A percentile compares a stretch with the other conserved stretches of the same genome.
Conservation (phyloP, 2,888 invertebrate genomes). For the Eumerus sabulonum region DNA sequence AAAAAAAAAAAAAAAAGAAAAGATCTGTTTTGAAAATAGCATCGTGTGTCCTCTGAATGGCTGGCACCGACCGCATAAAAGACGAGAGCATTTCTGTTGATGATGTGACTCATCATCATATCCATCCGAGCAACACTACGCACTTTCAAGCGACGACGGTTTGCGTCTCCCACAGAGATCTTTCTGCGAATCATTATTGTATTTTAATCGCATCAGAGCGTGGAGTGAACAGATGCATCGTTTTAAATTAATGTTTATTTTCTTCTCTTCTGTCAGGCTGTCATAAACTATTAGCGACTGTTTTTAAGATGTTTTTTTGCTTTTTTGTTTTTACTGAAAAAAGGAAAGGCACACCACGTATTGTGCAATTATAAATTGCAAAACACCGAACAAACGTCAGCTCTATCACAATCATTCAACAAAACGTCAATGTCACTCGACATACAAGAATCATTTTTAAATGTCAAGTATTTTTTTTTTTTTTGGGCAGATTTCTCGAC, state of each 20-base stretch:
- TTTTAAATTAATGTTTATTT: constrained; percentile 47
- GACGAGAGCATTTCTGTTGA: constrained; percentile 41
- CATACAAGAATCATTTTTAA: too few relatives aligned
- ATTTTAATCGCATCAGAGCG: constrained; percentile 63
- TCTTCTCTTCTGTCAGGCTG: constrained; percentile 33
- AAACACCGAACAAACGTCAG: too few relatives aligned
- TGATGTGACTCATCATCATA: constrained; percentile 56
- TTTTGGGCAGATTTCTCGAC: too few relatives aligned
- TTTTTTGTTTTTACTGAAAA: too few relatives aligned
- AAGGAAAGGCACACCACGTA: too few relatives aligned
- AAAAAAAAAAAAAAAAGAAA: constrained; percentile 23
- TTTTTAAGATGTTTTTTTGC: too few relatives aligned
- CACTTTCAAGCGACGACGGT: constrained; percentile 29
- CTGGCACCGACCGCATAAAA: constrained; percentile 57
- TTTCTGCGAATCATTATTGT: constrained; percentile 63
- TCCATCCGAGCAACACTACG: constrained; percentile 48
- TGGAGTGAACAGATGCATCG: constrained; percentile 63
- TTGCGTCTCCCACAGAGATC: constrained; percentile 23
- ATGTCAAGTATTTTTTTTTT: too few relatives aligned
- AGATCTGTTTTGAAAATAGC: constrained; percentile 31
- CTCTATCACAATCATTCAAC: too few relatives aligned
- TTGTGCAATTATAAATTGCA: too few relatives aligned
- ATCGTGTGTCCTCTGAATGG: constrained; percentile 61
- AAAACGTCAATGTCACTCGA: too few relatives aligned
- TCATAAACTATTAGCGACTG: too few relatives aligned